These are phyloP conservation scores for Esox niger DNA, from an alignment of 2,113 vertebrate species.

Conservation along the genomic window DNA sequence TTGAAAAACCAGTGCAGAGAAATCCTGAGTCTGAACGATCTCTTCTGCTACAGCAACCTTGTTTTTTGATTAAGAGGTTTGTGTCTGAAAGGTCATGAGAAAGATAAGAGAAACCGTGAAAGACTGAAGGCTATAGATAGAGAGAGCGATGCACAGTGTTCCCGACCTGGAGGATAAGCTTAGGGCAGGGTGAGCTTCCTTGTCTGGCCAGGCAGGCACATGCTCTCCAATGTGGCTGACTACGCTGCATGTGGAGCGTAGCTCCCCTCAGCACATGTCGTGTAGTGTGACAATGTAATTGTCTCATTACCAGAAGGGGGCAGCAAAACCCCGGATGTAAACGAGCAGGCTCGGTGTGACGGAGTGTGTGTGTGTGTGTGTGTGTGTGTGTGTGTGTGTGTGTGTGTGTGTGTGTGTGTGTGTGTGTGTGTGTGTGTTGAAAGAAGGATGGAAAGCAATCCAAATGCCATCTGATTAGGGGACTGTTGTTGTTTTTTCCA, in stretches of 20 bases:
- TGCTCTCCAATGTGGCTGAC: conserved; percentile 22
- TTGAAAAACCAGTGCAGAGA: no score
- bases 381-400: conserved; percentile 1
- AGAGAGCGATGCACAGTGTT: not conserved
- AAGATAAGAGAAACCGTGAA: no score
- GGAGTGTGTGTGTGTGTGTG: not conserved
- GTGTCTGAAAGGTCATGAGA: no score
- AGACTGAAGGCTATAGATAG: not conserved
- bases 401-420: not conserved
- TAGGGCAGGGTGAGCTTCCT: no score
- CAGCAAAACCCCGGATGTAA: not conserved
- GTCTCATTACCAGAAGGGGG: conserved; percentile 4
- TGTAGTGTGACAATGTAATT: conserved; percentile 28
- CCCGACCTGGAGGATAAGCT: not conserved
- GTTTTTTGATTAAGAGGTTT: no score
- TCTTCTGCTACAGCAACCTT: no score
- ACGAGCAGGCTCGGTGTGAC: not conserved
- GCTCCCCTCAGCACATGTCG: conserved; percentile 26
- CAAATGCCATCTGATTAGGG: no score
- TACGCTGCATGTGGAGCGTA: conserved; percentile 3
- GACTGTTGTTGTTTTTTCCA: no score
- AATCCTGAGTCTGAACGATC: no score
- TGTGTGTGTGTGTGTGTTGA: no score
- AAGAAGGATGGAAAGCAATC: no score
- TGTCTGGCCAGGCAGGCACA: conserved; percentile 6